Percentiles rank a stretch among this genome's conserved stretches.
phyloP scores from a whole-genome alignment of 2,797 vertebrate species.

The Gouania willdenowi region DNA sequence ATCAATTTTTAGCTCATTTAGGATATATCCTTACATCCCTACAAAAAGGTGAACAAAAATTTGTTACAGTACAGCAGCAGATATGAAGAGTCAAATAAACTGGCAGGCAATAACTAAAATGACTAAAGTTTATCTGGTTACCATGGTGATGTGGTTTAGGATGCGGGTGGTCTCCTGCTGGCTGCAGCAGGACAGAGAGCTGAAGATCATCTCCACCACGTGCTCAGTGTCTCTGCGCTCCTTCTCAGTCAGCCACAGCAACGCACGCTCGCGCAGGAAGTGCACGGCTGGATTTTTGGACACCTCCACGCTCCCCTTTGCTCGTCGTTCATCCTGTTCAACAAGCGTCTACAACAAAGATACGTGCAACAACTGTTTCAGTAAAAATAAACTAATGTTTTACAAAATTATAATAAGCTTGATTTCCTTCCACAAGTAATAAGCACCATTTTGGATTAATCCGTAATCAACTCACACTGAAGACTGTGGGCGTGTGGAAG shows the following conservation, averaged over 20 bases:
- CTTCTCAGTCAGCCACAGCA: constrained; percentile 84
- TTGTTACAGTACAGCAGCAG: too few relatives aligned
- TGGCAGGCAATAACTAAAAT: background rate
- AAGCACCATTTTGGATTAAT: background rate
- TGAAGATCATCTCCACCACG: constrained; percentile 93
- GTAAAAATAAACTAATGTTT: background rate
- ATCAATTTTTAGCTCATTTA: too few relatives aligned
- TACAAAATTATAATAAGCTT: too few relatives aligned
- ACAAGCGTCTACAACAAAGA: constrained; percentile 68
- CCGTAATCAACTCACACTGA: constrained; percentile 61
- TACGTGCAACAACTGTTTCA: background rate
- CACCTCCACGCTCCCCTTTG: constrained; percentile 16
- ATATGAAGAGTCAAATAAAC: background rate
- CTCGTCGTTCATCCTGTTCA: constrained; percentile 45
- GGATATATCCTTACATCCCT: too few relatives aligned
- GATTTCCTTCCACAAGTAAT: background rate
- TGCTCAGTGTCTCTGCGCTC: constrained; percentile 74
- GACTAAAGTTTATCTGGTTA: constrained; percentile 18
- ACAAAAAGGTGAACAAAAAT: too few relatives aligned
- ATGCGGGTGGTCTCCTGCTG: constrained; percentile 79
- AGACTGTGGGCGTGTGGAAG: constrained; percentile 84
- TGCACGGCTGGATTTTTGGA: constrained; percentile 77
- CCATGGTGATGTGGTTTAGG: constrained; percentile 82
- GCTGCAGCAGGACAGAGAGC: constrained; percentile 83
- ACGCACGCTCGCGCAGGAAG: constrained; percentile 83